These are phyloP conservation scores for Tauraco hartlaubi DNA, from an alignment of 2,797 vertebrate species.

Conservation along the genomic window DNA sequence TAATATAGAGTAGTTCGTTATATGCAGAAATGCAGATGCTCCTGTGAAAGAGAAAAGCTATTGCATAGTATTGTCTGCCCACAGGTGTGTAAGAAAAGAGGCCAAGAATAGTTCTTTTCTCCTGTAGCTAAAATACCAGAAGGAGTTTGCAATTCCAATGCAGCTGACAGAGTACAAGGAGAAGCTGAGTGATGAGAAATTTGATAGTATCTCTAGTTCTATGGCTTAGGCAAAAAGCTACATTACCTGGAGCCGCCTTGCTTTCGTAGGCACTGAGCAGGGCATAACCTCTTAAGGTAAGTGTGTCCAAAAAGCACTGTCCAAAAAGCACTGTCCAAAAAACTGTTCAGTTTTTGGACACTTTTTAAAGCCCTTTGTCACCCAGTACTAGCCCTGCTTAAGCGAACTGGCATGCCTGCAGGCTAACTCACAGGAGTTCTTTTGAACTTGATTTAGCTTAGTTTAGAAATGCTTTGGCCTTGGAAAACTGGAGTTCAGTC, in stretches of 20 bases:
- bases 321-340: neutral
- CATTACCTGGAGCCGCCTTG: neutral
- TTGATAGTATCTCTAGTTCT: neutral
- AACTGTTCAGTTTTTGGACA: neutral
- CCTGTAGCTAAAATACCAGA: neutral
- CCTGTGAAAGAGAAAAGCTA: neutral
- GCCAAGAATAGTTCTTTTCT: neutral
- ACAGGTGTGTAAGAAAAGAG: neutral
- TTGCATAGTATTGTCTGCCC: neutral
- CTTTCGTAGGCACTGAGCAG: neutral
- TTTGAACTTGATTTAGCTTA: neutral
- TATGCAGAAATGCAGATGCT: neutral
- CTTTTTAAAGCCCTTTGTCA: neutral
- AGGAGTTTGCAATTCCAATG: neutral
- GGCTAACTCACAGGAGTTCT: neutral
- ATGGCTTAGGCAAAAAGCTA: neutral
- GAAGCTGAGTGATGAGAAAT: neutral
- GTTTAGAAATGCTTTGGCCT: neutral
- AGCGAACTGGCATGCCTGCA: neutral
- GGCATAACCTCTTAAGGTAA: neutral
- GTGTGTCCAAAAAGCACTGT: neutral
- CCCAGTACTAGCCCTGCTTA: neutral
- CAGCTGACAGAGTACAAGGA: neutral
- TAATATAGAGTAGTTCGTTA: neutral
- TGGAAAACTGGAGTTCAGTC: neutral